A percentile compares a stretch with the other conserved stretches of the same genome.
Evolutionary conservation across 1,140 invertebrate genomes (phyloP).

Genomic region (Bathynomus jamesi): DNA sequence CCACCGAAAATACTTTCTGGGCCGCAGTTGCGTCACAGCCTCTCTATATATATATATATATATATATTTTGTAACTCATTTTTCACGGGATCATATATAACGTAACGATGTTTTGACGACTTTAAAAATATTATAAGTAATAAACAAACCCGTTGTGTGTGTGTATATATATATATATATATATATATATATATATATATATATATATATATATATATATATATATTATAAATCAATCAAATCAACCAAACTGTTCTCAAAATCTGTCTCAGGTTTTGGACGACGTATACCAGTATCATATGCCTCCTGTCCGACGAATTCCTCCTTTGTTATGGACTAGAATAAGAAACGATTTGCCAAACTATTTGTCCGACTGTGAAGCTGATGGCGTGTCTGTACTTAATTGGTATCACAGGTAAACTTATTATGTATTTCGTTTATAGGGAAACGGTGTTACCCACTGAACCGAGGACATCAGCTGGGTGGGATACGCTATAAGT

Average conservation of each 20-base stretch:
- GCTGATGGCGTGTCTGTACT: constrained; percentile 94
- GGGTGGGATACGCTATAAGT: too few species aligned
- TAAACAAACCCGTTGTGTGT: neutral
- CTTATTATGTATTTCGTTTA: too few species aligned
- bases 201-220: too few species aligned
- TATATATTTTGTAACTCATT: too few species aligned
- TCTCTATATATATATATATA: too few species aligned
- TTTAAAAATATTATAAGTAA: too few species aligned
- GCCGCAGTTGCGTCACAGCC: too few species aligned
- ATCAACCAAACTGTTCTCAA: too few species aligned
- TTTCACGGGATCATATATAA: too few species aligned
- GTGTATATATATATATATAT: constrained; percentile 14
- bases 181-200: neutral
- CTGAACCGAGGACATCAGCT: neutral
- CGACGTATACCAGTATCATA: constrained; percentile 97
- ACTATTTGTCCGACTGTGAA: constrained; percentile 90
- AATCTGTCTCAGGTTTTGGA: constrained; percentile 78
- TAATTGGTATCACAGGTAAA: constrained; percentile 85
- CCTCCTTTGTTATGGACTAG: constrained; percentile 92
- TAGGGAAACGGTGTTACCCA: neutral
- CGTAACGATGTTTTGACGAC: too few species aligned
- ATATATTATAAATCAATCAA: too few species aligned
- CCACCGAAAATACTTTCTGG: too few species aligned
- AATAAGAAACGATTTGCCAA: constrained; percentile 87
- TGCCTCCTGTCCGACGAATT: constrained; percentile 88